Evolutionary conservation across 2,888 invertebrate genomes (phyloP), one percentile per base, ranked within the genome.

Genomic region (Watsonalla cultraria): DNA sequence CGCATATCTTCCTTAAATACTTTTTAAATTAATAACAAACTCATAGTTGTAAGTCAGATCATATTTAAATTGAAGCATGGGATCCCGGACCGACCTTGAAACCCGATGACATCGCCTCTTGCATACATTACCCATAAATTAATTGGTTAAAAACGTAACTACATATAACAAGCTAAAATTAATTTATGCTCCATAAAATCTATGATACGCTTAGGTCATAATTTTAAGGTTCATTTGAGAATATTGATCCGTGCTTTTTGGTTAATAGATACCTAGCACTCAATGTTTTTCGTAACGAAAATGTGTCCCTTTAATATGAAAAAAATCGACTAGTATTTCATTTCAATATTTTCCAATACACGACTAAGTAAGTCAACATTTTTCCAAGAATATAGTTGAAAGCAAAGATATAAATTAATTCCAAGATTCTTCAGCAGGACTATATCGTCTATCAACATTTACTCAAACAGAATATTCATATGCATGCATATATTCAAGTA

Each of bases 51-150:
- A 11, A 42, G 47, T 47, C 47, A n/a, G 11, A 33, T 11, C 33
- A 11, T 33, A 0, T 11, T 47, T 9, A 6, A 33, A n/a, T 34
- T 9, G 7, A 13, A 35, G 35, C 13, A 42, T 42, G 35, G 37
- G 48, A 13, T 37, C 34, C 51, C 53, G 46, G 49, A 51, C 42
- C 51, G 39, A 58, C 74, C 70, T 75, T 76, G 71, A 69, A 71
- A 66, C 56, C 60, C 61, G 68, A 70, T 68, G 62, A 72, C 74
- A 71, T 70, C 70, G 71, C 60, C 68, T 70, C 64, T 68, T 77
- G 76, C 76, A 80, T 80, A 79, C 68, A 83, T 83, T 79, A 81
- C 62, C 62, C 78, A 78, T 84, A 83, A 82, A 84, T 84, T 82
- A 80, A 84, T 84, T 79, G 75, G 65, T 65, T 60, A 55, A 59